These are phyloP conservation scores for Acronicta leporina DNA, from an alignment of 2,888 invertebrate genomes.

Conservation along the genomic window DNA sequence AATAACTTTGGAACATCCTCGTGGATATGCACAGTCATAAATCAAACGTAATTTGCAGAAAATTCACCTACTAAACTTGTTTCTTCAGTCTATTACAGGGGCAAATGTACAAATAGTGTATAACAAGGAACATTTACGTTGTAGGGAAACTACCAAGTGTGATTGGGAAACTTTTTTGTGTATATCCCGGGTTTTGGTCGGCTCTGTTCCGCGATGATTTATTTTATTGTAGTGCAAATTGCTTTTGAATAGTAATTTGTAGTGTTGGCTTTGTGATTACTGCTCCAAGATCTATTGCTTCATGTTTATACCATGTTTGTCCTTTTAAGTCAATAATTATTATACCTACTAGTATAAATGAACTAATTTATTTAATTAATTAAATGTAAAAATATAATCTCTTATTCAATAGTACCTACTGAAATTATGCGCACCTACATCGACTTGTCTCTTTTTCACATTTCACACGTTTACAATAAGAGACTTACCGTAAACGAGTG, in stretches of 20 bases:
- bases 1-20: constrained; percentile 37
- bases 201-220: constrained; percentile 47
- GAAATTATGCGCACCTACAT: no score
- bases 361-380: no score
- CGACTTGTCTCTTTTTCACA: no score
- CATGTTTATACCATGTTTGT: background rate
- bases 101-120: constrained; percentile 46
- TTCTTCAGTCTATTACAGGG: constrained; percentile 36
- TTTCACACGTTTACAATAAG: no score
- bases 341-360: no score
- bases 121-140: constrained; percentile 46
- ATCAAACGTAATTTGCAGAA: constrained; percentile 55
- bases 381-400: no score
- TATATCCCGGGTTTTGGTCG: constrained; percentile 30
- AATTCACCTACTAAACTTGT: constrained; percentile 50
- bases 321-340: no score
- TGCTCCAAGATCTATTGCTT: background rate
- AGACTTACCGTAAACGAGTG: no score
- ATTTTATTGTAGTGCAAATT: constrained; percentile 56
- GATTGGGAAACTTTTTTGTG: constrained; percentile 66
- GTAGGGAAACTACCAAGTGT: constrained; percentile 54
- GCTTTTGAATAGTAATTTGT: constrained; percentile 31
- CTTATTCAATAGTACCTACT: no score
- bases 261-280: background rate
- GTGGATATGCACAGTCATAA: constrained; percentile 37